These are phyloP conservation scores for Puma concolor DNA, from an alignment of 2,113 vertebrate species.

Conservation along the genomic window DNA sequence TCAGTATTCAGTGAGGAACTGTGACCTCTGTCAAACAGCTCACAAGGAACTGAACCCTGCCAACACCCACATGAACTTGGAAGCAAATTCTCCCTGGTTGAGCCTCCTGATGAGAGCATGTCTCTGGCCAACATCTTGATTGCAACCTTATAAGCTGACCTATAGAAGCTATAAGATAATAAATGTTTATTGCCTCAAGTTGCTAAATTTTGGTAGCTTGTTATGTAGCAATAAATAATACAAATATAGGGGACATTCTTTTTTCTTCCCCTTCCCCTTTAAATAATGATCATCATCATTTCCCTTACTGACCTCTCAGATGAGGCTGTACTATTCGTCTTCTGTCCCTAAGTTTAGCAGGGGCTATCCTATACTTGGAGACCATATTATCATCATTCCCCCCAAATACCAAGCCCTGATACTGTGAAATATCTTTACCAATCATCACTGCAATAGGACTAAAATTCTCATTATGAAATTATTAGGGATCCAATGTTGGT, in stretches of 20 bases:
- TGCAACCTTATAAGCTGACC: neutral
- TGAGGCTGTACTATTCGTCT: neutral
- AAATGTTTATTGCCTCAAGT: neutral
- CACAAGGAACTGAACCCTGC: neutral
- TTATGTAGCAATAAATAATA: neutral
- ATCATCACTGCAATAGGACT: neutral
- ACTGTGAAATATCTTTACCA: neutral
- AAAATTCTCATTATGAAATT: neutral
- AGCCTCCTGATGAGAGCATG: neutral
- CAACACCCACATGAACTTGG: neutral
- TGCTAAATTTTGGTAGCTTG: neutral
- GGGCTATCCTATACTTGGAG: neutral
- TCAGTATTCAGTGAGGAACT: neutral
- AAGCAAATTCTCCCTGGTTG: neutral
- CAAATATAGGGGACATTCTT: neutral
- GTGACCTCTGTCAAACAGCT: neutral
- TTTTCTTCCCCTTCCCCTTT: neutral
- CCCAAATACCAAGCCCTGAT: neutral
- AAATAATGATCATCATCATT: neutral
- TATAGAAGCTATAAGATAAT: neutral
- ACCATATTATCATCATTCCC: neutral
- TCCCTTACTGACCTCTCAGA: neutral
- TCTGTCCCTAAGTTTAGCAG: neutral
- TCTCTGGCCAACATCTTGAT: neutral
- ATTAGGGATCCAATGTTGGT: neutral